These are phyloP conservation scores for Bubalus kerabau DNA, from an alignment of 2,113 vertebrate species.

Conservation along the genomic window DNA sequence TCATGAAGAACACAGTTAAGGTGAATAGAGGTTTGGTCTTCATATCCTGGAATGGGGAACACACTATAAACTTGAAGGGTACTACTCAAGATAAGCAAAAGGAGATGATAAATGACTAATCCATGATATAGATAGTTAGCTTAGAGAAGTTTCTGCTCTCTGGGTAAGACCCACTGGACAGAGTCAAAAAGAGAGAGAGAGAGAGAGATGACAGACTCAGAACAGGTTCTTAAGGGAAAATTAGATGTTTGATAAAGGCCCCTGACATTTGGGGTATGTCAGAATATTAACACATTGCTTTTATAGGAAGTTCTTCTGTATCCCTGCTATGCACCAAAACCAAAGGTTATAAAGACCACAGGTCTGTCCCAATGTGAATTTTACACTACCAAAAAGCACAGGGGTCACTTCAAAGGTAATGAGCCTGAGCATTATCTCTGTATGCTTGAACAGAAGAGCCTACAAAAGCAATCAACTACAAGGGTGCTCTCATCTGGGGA, in stretches of 20 bases:
- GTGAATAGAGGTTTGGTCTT: not conserved
- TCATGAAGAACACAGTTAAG: not conserved
- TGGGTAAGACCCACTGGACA: not conserved
- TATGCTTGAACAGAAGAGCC: not conserved
- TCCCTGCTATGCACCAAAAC: not conserved
- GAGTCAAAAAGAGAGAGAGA: not conserved
- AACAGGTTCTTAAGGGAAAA: not conserved
- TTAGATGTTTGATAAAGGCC: not conserved
- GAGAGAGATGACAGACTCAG: not conserved
- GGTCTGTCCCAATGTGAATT: not conserved
- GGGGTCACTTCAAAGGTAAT: not conserved
- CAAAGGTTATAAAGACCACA: not conserved
- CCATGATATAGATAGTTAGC: not conserved
- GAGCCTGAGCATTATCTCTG: not conserved
- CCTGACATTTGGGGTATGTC: not conserved
- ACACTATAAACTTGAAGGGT: not conserved
- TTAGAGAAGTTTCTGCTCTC: not conserved
- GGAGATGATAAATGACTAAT: not conserved
- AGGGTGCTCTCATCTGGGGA: not conserved
- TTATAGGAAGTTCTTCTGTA: not conserved
- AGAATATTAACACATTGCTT: not conserved
- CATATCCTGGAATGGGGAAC: not conserved
- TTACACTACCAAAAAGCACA: not conserved
- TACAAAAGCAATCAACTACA: not conserved
- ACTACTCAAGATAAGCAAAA: not conserved